Conservation (phyloP, 1,140 invertebrate genomes). For the Heliconius congener region DNA sequence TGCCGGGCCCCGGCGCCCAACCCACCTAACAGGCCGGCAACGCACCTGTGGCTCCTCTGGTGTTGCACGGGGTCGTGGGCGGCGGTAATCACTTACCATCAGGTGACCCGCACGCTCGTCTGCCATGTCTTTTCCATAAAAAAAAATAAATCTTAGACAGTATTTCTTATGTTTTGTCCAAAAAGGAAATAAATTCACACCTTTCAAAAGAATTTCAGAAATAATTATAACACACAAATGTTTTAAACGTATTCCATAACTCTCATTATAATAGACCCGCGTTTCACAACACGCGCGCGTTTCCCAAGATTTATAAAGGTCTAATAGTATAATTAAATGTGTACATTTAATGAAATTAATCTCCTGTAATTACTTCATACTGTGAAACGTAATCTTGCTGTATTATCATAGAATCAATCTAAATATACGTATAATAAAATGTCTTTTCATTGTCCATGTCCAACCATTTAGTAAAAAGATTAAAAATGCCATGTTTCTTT, state of each 20-base stretch:
- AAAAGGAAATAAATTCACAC: background rate
- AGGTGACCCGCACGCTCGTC: too few relatives aligned
- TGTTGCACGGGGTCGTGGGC: too few relatives aligned
- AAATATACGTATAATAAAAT: background rate
- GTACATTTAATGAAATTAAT: background rate
- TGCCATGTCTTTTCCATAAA: too few relatives aligned
- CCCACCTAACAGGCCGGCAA: too few relatives aligned
- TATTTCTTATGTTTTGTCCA: background rate
- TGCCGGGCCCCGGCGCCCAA: too few relatives aligned
- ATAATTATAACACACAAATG: background rate
- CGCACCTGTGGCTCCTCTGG: too few relatives aligned
- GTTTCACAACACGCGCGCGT: background rate
- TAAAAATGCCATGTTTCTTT: background rate
- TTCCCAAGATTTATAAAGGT: background rate
- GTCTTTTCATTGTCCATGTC: background rate
- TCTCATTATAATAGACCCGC: background rate
- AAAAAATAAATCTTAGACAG: too few relatives aligned
- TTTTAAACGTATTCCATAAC: slow-evolving; percentile 3
- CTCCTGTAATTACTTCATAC: background rate
- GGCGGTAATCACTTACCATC: too few relatives aligned
- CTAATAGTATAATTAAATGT: slow-evolving; percentile 5
- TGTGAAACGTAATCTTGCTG: background rate
- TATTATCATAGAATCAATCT: background rate
- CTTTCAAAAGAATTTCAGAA: background rate
- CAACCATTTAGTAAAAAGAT: background rate